Conservation (phyloP, 2,113 vertebrate genomes). For the Grammomys dolichurus region DNA sequence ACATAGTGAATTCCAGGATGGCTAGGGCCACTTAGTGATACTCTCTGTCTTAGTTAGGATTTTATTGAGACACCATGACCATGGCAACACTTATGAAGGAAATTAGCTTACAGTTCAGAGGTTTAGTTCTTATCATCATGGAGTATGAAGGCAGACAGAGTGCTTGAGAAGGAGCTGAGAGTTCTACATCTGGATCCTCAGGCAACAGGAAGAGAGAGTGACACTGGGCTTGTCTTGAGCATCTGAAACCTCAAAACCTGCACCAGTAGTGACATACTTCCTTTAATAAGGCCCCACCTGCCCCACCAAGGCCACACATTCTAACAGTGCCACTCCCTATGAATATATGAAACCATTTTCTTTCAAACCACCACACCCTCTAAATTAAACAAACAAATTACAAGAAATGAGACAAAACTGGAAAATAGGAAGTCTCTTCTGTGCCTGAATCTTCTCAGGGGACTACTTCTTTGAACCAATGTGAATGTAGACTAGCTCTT, state of each 20-base stretch:
- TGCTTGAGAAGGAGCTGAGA: not conserved
- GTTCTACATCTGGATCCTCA: not conserved
- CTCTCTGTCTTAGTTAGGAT: not conserved
- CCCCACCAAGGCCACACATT: not conserved
- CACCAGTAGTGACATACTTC: not conserved
- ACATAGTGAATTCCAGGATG: not conserved
- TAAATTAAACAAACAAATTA: not conserved
- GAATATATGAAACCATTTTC: not conserved
- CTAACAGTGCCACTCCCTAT: not conserved
- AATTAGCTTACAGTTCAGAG: not conserved
- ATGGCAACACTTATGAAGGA: not conserved
- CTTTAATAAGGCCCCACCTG: not conserved
- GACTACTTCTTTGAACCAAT: constrained; percentile 32
- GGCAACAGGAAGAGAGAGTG: not conserved
- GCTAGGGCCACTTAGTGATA: not conserved
- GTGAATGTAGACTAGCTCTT: not conserved
- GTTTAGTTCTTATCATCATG: not conserved
- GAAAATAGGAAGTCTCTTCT: constrained; percentile 58
- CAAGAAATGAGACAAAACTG: constrained; percentile 36
- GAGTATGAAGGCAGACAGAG: not conserved
- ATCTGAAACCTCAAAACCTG: not conserved
- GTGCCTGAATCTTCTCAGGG: not conserved
- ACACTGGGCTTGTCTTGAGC: not conserved
- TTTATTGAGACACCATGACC: not conserved
- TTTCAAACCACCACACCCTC: not conserved